Evolutionary conservation across 1,140 invertebrate genomes (phyloP).

Genomic region (Helicoverpa zea): DNA sequence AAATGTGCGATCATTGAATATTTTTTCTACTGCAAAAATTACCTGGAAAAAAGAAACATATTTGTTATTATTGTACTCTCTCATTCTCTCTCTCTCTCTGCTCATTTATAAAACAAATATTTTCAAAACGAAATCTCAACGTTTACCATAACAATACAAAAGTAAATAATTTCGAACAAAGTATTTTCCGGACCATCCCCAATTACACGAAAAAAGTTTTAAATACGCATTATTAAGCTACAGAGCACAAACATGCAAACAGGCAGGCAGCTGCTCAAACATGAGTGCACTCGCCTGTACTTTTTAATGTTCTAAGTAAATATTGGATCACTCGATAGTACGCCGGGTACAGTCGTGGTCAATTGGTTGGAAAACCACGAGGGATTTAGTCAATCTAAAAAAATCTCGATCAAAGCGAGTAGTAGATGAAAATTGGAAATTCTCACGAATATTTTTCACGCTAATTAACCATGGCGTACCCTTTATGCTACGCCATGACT

Average conservation of each 20-base stretch:
- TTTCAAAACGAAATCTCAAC: slow-evolving; percentile 1
- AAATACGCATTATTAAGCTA: slow-evolving; percentile 24
- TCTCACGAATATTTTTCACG: slow-evolving; percentile 56
- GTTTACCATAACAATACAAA: slow-evolving; percentile 1
- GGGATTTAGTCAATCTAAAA: slow-evolving; percentile 42
- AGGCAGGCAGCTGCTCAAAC: slow-evolving; percentile 69
- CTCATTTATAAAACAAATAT: slow-evolving; percentile 27
- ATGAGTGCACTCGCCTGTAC: slow-evolving; percentile 54
- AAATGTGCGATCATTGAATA: neutral
- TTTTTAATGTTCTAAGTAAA: slow-evolving; percentile 65
- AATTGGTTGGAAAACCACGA: slow-evolving; percentile 69
- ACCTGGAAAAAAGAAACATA: slow-evolving; percentile 36
- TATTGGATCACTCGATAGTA: slow-evolving; percentile 52
- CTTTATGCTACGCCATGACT: slow-evolving; percentile 17
- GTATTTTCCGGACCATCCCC: slow-evolving; percentile 30
- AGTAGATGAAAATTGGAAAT: slow-evolving; percentile 44
- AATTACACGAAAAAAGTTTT: slow-evolving; percentile 50
- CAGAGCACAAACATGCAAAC: slow-evolving; percentile 53
- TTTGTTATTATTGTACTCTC: slow-evolving; percentile 1
- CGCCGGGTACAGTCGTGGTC: slow-evolving; percentile 60
- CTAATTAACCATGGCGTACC: slow-evolving; percentile 47
- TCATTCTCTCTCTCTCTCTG: neutral
- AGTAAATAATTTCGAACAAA: slow-evolving; percentile 37
- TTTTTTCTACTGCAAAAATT: neutral
- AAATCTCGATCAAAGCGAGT: slow-evolving; percentile 42